These are phyloP conservation scores for Malurus splendens DNA, from an alignment of 2,797 vertebrate species.

Conservation along the genomic window DNA sequence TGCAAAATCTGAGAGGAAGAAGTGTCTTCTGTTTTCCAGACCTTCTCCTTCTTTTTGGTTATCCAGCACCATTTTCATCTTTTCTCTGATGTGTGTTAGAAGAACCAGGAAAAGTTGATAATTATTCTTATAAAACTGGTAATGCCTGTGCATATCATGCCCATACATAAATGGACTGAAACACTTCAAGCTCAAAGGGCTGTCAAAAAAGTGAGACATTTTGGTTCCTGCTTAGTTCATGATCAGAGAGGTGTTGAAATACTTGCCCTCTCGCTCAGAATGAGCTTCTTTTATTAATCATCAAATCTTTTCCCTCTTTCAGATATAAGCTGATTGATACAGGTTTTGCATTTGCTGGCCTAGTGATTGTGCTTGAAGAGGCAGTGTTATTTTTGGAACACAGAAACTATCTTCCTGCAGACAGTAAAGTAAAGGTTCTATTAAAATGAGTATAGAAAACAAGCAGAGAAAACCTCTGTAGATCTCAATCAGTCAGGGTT, in stretches of 20 bases:
- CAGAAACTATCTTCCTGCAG: slow-evolving; percentile 1
- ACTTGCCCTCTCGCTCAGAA: slow-evolving; percentile 12
- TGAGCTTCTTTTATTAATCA: neutral
- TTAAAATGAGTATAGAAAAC: slow-evolving; percentile 7
- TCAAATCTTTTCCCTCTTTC: slow-evolving; percentile 29
- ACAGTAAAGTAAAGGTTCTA: slow-evolving; percentile 31
- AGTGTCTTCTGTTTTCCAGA: neutral
- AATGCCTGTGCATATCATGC: neutral
- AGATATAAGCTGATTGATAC: slow-evolving; percentile 30
- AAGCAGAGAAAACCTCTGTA: neutral
- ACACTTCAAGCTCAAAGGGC: neutral
- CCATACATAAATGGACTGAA: neutral
- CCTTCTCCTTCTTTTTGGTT: neutral
- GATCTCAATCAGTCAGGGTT: neutral
- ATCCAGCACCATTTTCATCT: neutral
- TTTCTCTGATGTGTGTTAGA: neutral
- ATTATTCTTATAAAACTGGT: neutral
- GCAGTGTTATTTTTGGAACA: slow-evolving; percentile 50
- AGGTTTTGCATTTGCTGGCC: slow-evolving; percentile 35
- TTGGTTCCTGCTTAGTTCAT: neutral
- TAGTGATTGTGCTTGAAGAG: slow-evolving; percentile 36
- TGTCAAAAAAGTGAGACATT: neutral
- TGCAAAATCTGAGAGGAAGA: neutral
- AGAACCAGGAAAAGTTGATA: neutral
- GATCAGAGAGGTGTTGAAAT: slow-evolving; percentile 6